Evolutionary conservation across 1,140 invertebrate species (phyloP).

Genomic region (Aphis gossypii): DNA sequence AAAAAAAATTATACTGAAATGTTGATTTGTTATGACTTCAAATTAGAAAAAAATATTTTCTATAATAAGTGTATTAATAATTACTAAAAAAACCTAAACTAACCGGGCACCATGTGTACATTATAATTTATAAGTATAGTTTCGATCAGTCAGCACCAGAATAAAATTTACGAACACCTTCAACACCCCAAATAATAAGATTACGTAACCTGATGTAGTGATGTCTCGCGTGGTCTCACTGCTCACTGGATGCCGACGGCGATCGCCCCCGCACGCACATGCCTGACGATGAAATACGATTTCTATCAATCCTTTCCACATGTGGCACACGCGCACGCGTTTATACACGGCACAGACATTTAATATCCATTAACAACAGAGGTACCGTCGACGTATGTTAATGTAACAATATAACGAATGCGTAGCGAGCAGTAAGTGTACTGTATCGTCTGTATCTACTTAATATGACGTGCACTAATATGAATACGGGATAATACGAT

Average conservation of each 20-base stretch:
- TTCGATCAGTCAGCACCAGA: not conserved
- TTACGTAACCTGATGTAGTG: not conserved
- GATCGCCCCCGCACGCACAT: conserved; percentile 38
- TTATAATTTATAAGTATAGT: not conserved
- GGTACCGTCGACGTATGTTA: conserved; percentile 2
- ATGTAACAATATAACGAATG: not conserved
- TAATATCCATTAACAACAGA: not conserved
- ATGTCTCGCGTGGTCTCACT: not conserved
- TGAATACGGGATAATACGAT: no score
- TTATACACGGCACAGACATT: not conserved
- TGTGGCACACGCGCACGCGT: conserved; percentile 1
- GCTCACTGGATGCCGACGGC: not conserved
- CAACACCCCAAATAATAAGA: not conserved
- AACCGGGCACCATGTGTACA: not conserved
- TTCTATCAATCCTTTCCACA: conserved; percentile 45
- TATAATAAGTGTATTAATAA: no score
- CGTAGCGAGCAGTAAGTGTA: not conserved
- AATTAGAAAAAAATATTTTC: not conserved
- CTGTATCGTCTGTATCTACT: not conserved
- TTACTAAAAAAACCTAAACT: no score
- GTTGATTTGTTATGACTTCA: not conserved
- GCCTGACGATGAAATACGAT: conserved; percentile 16
- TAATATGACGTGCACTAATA: not conserved
- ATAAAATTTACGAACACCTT: not conserved
- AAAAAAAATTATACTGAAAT: no score